phyloP scores from a whole-genome alignment of 2,797 vertebrate species.

The Numenius phaeopus region DNA sequence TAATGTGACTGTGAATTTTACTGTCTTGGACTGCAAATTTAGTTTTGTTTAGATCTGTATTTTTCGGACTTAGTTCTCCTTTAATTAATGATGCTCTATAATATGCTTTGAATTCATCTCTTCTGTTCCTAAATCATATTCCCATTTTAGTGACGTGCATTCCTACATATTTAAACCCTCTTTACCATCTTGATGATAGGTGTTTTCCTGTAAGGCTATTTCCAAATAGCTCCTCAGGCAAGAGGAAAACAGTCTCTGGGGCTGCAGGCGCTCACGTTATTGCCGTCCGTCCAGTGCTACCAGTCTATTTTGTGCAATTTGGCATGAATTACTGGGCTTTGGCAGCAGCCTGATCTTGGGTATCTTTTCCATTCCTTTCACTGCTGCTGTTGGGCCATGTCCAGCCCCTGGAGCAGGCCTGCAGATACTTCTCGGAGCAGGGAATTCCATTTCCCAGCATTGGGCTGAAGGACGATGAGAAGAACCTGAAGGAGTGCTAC shows the following conservation, averaged over 20 bases:
- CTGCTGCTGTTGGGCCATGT: background rate
- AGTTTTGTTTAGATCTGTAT: background rate
- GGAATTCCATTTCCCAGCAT: conserved; percentile 84
- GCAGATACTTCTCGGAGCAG: conserved; percentile 80
- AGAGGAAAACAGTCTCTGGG: background rate
- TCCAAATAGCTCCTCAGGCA: background rate
- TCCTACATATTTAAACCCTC: background rate
- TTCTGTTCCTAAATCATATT: background rate
- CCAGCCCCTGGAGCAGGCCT: conserved; percentile 83
- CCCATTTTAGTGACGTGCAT: background rate
- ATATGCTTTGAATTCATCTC: background rate
- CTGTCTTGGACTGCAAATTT: background rate
- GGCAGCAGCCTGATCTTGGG: background rate
- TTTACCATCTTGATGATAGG: background rate
- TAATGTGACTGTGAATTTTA: background rate
- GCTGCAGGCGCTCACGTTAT: background rate
- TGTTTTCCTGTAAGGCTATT: background rate
- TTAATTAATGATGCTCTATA: background rate
- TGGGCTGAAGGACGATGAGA: conserved; percentile 71
- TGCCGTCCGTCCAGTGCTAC: background rate
- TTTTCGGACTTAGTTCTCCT: background rate
- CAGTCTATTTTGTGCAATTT: background rate
- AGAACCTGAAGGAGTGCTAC: conserved; percentile 85
- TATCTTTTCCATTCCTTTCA: background rate
- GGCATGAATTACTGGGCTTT: background rate